phyloP scores from a whole-genome alignment of 2,113 vertebrate species.

The Lophotis ruficrista region DNA sequence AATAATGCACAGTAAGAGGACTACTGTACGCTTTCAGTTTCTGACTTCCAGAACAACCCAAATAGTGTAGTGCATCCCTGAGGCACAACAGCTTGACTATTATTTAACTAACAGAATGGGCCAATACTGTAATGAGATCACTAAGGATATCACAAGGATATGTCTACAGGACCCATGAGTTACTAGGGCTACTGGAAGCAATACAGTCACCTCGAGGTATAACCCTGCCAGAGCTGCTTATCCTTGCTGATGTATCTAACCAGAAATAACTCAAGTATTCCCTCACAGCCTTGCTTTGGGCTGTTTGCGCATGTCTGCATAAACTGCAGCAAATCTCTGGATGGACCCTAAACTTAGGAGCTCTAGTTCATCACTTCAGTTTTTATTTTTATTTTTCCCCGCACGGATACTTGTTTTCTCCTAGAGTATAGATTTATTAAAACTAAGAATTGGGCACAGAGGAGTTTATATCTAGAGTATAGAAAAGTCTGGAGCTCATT shows the following conservation, averaged over 20 bases:
- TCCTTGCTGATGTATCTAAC: not conserved
- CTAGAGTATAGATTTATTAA: not conserved
- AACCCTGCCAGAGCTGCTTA: not conserved
- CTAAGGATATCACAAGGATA: not conserved
- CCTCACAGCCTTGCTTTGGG: not conserved
- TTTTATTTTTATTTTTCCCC: not conserved
- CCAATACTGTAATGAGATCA: not conserved
- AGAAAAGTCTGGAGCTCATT: not conserved
- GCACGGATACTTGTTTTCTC: not conserved
- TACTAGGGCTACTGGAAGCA: not conserved
- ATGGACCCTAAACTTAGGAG: not conserved
- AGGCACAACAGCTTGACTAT: not conserved
- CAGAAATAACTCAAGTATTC: not conserved
- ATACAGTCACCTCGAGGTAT: not conserved
- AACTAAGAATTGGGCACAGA: not conserved
- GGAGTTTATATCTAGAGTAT: not conserved
- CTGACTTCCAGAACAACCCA: not conserved
- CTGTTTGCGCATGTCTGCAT: accelerated
- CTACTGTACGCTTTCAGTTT: not conserved
- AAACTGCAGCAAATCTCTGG: not conserved
- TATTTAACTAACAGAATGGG: not conserved
- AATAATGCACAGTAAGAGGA: not conserved
- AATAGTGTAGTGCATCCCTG: not conserved
- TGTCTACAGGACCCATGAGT: not conserved
- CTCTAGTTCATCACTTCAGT: not conserved